phyloP scores from a whole-genome alignment of 2,888 invertebrate genomes.

The Drosophila tripunctata region DNA sequence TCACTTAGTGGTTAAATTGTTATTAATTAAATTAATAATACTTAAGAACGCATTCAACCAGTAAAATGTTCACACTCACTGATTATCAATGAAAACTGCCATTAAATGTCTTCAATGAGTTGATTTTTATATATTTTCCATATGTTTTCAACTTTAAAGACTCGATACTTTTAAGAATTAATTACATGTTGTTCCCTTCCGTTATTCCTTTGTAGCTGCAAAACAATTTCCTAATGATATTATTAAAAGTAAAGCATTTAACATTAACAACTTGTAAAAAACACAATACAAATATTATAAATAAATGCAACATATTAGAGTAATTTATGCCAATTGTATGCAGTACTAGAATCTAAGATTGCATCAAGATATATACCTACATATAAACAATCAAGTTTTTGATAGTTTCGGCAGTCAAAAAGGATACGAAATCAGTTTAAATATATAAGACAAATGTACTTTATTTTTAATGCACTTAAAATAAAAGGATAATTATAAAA shows the following conservation, averaged over 20 bases:
- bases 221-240: conserved; percentile 62
- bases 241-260: conserved; percentile 37
- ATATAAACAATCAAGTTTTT: conserved; percentile 71
- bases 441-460: conserved; percentile 64
- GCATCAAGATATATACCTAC: conserved; percentile 18
- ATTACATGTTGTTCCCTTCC: neutral
- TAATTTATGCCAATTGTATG: conserved; percentile 53
- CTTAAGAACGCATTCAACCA: conserved; percentile 29
- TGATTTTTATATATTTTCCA: conserved; percentile 24
- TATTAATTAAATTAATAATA: conserved; percentile 51
- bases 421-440: conserved; percentile 20
- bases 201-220: conserved; percentile 49
- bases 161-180: conserved; percentile 33
- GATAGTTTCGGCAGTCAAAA: conserved; percentile 53
- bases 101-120: conserved; percentile 56
- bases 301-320: conserved; percentile 14
- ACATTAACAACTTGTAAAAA: conserved; percentile 44
- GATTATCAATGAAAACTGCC: conserved; percentile 61
- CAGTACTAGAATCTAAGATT: conserved; percentile 52
- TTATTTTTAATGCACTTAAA: conserved; percentile 69
- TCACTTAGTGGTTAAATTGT: conserved; percentile 73
- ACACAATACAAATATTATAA: conserved; percentile 14
- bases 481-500: conserved; percentile 1
- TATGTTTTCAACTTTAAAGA: conserved; percentile 19
- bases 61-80: conserved; percentile 42